Base-by-base conservation (phyloP, 1,140 invertebrate genomes). In the Branchinecta lindahli region DNA sequence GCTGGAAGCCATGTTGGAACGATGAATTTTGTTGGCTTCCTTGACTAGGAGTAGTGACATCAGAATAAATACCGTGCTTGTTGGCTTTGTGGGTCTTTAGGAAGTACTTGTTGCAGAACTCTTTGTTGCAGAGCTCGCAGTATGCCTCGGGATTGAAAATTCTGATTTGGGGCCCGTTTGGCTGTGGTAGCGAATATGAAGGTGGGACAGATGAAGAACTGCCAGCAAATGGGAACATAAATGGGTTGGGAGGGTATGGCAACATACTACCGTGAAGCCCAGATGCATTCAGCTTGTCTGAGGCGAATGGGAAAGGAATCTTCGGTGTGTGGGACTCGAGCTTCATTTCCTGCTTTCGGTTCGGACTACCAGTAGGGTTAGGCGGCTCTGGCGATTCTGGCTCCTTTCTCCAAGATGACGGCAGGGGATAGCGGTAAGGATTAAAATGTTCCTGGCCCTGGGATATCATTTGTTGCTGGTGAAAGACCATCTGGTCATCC, bases 91-190 rank as follows among this genome's bases (percentile, higher is more conserved):
- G 92, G 44, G 95, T 98, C 80, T 98, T 97, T 6, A 99, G 82
- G 78, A 99, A 99, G 80, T 99, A 99, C 79, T 99, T 99, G 83
- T 99, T 99, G 82, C 96, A 98, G 77, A 97, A 95, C 80, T 98
- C 95, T 80, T 99, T 99, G 81, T 98, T 96, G 82, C 96, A 99
- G 61, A 94, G 83, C 75, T 93, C 90, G 76, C 84, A 86, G 78
- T 95, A 98, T 7, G 95, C 94, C 80, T 96, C 94, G 33, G 87
- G 89, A 79, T 98, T 96, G 76, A 96, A 95, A 73, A 96, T 94
- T 73, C 89, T 81, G 52, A 89, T 79, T 9, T 87, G 87, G 12
- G 87, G 74, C 44, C 75, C 73, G 70, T 70, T 70, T 52, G 71
- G 72, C 68, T 68, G 69, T 72, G 12, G 71, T 68, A n/a, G 67